These are phyloP conservation scores for Galbula dea DNA, from an alignment of 2,113 vertebrate species.

Conservation along the genomic window DNA sequence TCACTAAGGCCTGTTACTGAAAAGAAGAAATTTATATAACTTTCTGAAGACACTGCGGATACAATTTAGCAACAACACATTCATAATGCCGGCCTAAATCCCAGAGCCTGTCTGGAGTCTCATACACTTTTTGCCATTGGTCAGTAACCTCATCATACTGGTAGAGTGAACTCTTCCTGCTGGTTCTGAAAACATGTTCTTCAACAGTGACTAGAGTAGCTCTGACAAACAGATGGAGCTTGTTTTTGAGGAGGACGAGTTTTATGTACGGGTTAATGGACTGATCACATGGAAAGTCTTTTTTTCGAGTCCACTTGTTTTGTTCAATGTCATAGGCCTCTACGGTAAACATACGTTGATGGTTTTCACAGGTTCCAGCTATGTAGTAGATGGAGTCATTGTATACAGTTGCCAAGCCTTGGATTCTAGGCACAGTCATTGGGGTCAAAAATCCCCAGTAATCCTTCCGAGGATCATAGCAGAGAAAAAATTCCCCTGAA, in stretches of 20 bases:
- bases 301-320: slow-evolving; percentile 89
- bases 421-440: slow-evolving; percentile 92
- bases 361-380: slow-evolving; percentile 93
- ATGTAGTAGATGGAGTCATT: slow-evolving; percentile 95
- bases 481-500: slow-evolving; percentile 96
- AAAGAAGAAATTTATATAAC: slow-evolving; percentile 81
- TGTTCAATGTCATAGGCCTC: slow-evolving; percentile 95
- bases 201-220: slow-evolving; percentile 98
- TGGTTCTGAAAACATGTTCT: slow-evolving; percentile 97
- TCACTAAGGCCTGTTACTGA: slow-evolving; percentile 54
- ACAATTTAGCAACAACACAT: slow-evolving; percentile 98
- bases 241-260: slow-evolving; percentile 89
- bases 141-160: slow-evolving; percentile 91
- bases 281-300: slow-evolving; percentile 94
- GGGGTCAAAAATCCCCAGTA: slow-evolving; percentile 95
- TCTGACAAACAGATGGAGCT: slow-evolving; percentile 93
- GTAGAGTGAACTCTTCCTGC: slow-evolving; percentile 98
- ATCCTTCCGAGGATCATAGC: slow-evolving; percentile 94
- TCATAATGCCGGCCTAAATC: slow-evolving; percentile 99
- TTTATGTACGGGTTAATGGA: slow-evolving; percentile 97
- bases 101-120: slow-evolving; percentile 97
- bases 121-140: slow-evolving; percentile 92
- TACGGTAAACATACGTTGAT: slow-evolving; percentile 94
- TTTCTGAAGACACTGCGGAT: slow-evolving; percentile 99
- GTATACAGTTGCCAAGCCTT: slow-evolving; percentile 91